phyloP scores from a whole-genome alignment of 2,888 invertebrate species.

The Harpagoxenus sublaevis region DNA sequence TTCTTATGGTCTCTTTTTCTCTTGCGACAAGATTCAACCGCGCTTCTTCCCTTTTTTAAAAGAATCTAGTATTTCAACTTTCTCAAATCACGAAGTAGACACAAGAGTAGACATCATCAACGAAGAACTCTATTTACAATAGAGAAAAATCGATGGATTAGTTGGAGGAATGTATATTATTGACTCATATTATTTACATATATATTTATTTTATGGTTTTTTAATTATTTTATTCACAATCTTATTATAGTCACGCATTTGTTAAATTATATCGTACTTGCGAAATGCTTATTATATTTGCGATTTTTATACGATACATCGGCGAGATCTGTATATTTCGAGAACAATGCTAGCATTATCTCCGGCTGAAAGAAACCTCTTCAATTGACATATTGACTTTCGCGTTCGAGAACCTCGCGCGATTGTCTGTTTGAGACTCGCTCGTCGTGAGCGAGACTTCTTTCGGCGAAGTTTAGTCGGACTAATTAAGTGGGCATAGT shows the following conservation, averaged over 20 bases:
- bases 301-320: background rate
- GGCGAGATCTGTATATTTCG: slow-evolving; percentile 43
- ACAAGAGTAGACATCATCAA: background rate
- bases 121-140: background rate
- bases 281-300: background rate
- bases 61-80: slow-evolving; percentile 51
- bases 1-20: background rate
- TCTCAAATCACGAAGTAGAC: background rate
- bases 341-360: slow-evolving; percentile 67
- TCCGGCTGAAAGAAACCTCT: slow-evolving; percentile 30
- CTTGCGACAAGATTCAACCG: background rate
- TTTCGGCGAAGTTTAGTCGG: background rate
- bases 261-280: slow-evolving; percentile 8
- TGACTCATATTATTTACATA: background rate
- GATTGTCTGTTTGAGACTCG: slow-evolving; percentile 33
- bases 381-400: slow-evolving; percentile 65
- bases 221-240: background rate
- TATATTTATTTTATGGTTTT: background rate
- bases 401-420: slow-evolving; percentile 34
- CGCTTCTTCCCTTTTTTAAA: slow-evolving; percentile 8
- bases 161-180: background rate
- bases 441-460: background rate
- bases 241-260: background rate
- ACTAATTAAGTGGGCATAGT: slow-evolving; percentile 24
- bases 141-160: background rate